Percentiles rank a stretch among this genome's conserved stretches.
Conservation (phyloP, 2,797 vertebrate genomes). For the Psittacula derbiana region DNA sequence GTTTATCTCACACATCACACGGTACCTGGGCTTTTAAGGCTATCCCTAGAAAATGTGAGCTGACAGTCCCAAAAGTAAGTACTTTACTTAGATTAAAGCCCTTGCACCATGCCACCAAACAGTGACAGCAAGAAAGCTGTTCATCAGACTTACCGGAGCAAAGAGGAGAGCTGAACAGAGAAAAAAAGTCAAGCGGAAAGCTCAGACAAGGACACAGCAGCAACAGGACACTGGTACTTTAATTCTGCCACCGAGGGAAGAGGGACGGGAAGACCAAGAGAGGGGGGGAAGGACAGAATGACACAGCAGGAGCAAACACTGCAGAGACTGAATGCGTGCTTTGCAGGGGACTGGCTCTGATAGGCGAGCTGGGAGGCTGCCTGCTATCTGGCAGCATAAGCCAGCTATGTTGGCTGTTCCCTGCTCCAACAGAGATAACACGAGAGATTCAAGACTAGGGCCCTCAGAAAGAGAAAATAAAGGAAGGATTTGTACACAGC, state of each 20-base stretch:
- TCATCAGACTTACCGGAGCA: slow-evolving; percentile 74
- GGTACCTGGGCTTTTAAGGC: not conserved
- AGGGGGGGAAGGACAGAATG: slow-evolving; percentile 47
- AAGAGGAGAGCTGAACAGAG: slow-evolving; percentile 49
- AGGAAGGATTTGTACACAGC: not conserved
- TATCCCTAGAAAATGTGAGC: slow-evolving; percentile 1
- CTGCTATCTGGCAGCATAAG: slow-evolving; percentile 5
- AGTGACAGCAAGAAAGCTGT: slow-evolving; percentile 2
- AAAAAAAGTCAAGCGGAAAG: slow-evolving; percentile 29
- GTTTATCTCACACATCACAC: not conserved
- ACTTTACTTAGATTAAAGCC: slow-evolving; percentile 24
- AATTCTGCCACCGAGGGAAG: slow-evolving; percentile 20
- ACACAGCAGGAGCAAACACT: slow-evolving; percentile 63
- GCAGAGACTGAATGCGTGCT: not conserved
- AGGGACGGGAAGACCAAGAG: not conserved
- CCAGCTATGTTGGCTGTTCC: slow-evolving; percentile 8
- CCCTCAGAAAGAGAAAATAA: not conserved
- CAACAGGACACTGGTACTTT: slow-evolving; percentile 35
- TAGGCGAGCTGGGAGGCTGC: slow-evolving; percentile 12
- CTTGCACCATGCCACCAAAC: not conserved
- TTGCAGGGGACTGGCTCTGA: not conserved
- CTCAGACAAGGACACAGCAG: slow-evolving; percentile 56
- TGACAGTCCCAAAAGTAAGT: not conserved
- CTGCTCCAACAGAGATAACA: not conserved
- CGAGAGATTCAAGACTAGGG: not conserved